phyloP scores from a whole-genome alignment of 1,140 invertebrate species.

The Sarcophaga peregrina region DNA sequence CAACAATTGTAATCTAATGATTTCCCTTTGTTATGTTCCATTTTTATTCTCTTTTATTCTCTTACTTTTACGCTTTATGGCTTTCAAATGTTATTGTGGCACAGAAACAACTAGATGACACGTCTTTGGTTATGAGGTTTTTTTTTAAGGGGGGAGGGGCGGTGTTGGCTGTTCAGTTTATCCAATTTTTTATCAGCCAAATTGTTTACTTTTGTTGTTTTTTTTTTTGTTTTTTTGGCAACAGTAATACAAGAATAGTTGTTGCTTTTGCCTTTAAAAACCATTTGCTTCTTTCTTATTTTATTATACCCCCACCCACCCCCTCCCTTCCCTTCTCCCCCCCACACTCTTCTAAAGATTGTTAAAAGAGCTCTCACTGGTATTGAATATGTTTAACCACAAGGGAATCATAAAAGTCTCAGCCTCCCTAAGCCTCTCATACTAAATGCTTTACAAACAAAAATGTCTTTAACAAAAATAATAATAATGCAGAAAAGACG shows the following conservation, averaged over 20 bases:
- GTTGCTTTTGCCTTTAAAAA: no score
- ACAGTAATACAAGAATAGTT: not conserved
- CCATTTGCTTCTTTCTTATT: no score
- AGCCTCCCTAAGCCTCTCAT: not conserved
- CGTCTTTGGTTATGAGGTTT: not conserved
- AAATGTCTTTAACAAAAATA: slow-evolving; percentile 3
- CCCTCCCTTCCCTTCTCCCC: not conserved
- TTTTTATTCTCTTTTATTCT: no score
- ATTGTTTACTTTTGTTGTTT: slow-evolving; percentile 18
- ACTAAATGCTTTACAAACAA: not conserved
- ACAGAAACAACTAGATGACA: not conserved
- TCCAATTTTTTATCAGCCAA: slow-evolving; percentile 17
- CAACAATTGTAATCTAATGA: slow-evolving; percentile 40
- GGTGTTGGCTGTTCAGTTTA: not conserved
- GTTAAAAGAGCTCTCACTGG: slow-evolving; percentile 14
- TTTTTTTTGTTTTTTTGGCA: not conserved
- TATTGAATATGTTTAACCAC: slow-evolving; percentile 26
- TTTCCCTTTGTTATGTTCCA: not conserved
- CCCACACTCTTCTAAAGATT: not conserved
- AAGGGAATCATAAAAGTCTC: slow-evolving; percentile 30
- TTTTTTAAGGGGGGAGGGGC: not conserved
- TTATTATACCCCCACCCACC: no score
- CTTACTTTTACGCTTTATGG: no score
- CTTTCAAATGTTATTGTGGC: not conserved
- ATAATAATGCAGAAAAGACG: not conserved